phyloP scores from a whole-genome alignment of 2,888 invertebrate genomes.

The Calephelis perditalis region DNA sequence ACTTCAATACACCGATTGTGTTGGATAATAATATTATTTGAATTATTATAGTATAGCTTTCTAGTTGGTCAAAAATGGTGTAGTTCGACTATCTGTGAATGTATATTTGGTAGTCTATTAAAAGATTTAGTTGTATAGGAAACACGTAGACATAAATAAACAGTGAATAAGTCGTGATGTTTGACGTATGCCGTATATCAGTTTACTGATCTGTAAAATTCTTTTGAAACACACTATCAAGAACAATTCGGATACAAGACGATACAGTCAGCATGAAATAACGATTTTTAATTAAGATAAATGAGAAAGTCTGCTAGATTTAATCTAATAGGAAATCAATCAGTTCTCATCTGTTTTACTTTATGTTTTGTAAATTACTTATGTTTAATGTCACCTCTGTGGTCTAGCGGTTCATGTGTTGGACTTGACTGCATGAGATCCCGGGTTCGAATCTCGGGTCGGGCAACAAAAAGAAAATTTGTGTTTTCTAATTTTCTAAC shows the following conservation, averaged over 20 bases:
- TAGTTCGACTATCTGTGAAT: not conserved
- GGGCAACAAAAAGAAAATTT: too few species aligned
- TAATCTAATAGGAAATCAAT: conserved; percentile 49
- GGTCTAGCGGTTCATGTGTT: too few species aligned
- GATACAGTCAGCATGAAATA: not conserved
- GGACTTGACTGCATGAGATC: too few species aligned
- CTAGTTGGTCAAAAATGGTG: not conserved
- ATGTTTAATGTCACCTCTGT: too few species aligned
- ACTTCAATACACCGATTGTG: too few species aligned
- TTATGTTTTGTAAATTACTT: too few species aligned
- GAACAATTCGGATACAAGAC: conserved; percentile 6
- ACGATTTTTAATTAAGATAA: conserved; percentile 1
- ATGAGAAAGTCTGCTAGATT: conserved; percentile 38
- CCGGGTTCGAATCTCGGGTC: too few species aligned
- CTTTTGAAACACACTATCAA: not conserved
- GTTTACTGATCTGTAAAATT: conserved; percentile 6
- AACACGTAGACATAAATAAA: not conserved
- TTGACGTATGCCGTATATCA: not conserved
- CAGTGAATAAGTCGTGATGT: not conserved
- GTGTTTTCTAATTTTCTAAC: too few species aligned
- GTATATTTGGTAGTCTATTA: not conserved
- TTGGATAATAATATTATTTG: too few species aligned
- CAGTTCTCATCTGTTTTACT: conserved; percentile 33
- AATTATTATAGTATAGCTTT: too few species aligned
- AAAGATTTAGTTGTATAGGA: not conserved